Percentiles rank a stretch among this genome's conserved stretches.
Conservation (phyloP, 2,113 vertebrate genomes). For the Apodemus speciosus region DNA sequence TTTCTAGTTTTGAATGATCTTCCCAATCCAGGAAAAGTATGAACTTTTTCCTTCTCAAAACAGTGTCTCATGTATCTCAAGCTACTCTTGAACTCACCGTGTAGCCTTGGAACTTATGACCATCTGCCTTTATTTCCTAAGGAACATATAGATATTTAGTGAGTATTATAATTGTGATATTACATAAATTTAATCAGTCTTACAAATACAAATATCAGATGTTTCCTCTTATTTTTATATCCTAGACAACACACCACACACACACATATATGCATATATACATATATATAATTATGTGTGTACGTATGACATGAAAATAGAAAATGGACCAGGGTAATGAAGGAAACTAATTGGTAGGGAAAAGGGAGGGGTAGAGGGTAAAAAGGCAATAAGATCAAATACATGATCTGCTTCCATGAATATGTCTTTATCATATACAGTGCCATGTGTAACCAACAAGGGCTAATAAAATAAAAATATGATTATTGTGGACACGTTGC, state of each 20-base stretch:
- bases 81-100: background rate
- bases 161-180: background rate
- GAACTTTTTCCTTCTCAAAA: background rate
- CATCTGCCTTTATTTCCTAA: background rate
- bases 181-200: background rate
- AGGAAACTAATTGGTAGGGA: background rate
- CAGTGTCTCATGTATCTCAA: background rate
- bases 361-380: no score
- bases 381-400: no score
- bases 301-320: no score
- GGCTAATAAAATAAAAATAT: background rate
- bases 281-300: no score
- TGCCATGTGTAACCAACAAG: rapidly evolving
- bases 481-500: rapidly evolving
- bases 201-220: background rate
- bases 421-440: background rate
- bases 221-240: background rate
- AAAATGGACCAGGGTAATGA: background rate
- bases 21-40: background rate
- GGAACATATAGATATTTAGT: background rate
- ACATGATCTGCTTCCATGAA: background rate
- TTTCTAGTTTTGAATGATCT: background rate
- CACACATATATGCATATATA: no score
- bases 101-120: background rate
- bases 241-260: no score